Conservation (phyloP, 2,888 invertebrate genomes). For the Dendrolimus pini region DNA sequence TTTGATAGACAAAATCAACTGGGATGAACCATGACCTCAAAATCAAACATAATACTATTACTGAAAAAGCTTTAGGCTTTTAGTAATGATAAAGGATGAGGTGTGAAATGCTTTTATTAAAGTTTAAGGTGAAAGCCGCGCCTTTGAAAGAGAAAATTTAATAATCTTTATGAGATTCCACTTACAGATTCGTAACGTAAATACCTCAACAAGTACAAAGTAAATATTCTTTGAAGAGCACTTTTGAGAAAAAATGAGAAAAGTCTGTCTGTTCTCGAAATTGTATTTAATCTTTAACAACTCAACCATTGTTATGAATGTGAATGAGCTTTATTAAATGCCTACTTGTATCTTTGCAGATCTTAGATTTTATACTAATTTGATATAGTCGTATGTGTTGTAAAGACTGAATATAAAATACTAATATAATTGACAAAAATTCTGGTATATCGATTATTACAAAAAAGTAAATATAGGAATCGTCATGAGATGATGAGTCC, state of each 20-base stretch:
- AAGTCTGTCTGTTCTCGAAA: constrained; percentile 2
- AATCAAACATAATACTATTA: not conserved
- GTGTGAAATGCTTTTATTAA: constrained; percentile 39
- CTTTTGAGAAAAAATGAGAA: not conserved
- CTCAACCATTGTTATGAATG: too few species aligned
- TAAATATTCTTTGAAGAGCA: too few species aligned
- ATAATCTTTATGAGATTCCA: constrained; percentile 47
- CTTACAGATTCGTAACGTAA: constrained; percentile 10
- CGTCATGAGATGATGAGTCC: too few species aligned
- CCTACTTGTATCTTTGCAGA: not conserved
- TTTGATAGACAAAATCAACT: too few species aligned
- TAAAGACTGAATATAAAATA: too few species aligned
- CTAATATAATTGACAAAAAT: too few species aligned
- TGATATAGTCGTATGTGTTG: too few species aligned
- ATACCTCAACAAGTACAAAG: constrained; percentile 4
- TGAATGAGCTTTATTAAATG: not conserved
- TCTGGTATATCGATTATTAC: too few species aligned
- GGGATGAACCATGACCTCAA: not conserved
- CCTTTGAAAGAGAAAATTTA: constrained; percentile 36
- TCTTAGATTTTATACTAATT: too few species aligned
- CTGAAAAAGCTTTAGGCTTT: not conserved
- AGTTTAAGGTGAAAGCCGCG: constrained; percentile 31
- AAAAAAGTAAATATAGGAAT: too few species aligned
- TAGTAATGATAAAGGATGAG: constrained; percentile 9
- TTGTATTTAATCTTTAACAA: too few species aligned